These are phyloP conservation scores for Hyalella azteca DNA, from an alignment of 2,888 invertebrate genomes.

Conservation along the genomic window DNA sequence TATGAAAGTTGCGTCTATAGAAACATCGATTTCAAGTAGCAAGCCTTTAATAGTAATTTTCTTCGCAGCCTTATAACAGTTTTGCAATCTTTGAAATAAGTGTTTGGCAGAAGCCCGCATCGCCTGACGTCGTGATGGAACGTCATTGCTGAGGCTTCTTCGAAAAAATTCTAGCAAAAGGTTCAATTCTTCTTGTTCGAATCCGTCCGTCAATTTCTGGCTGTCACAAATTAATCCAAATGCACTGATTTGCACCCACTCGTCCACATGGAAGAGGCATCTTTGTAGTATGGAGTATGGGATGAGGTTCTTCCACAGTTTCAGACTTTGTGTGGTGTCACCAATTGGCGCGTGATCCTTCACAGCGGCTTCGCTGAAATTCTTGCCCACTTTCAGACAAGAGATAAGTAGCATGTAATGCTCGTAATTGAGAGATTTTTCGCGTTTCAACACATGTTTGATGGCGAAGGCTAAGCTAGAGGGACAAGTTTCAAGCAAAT, in stretches of 20 bases:
- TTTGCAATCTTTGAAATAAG: conserved; percentile 46
- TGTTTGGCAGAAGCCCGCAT: conserved; percentile 50
- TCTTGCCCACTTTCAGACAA: conserved; percentile 52
- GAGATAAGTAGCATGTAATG: conserved; percentile 17
- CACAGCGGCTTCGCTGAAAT: conserved; percentile 34
- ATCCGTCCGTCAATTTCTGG: conserved; percentile 51
- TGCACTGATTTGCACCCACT: conserved; percentile 48
- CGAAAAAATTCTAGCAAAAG: conserved; percentile 47
- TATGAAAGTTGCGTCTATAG: conserved; percentile 11
- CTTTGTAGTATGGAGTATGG: conserved; percentile 40
- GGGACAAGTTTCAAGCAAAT: conserved; percentile 29
- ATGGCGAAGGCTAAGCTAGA: background rate
- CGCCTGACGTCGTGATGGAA: conserved; percentile 51
- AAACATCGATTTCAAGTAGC: background rate
- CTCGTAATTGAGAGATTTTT: background rate
- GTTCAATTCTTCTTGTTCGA: conserved; percentile 47
- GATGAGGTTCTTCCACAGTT: conserved; percentile 48
- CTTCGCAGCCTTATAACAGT: conserved; percentile 37
- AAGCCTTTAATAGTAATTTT: background rate
- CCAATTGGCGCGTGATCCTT: background rate
- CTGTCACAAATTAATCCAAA: conserved; percentile 55
- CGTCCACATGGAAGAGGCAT: conserved; percentile 48
- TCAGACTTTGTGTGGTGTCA: background rate
- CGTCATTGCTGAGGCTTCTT: conserved; percentile 47
- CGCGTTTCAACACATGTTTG: conserved; percentile 7